Conservation (phyloP, 2,888 invertebrate species). For the Limnephilus marmoratus region DNA sequence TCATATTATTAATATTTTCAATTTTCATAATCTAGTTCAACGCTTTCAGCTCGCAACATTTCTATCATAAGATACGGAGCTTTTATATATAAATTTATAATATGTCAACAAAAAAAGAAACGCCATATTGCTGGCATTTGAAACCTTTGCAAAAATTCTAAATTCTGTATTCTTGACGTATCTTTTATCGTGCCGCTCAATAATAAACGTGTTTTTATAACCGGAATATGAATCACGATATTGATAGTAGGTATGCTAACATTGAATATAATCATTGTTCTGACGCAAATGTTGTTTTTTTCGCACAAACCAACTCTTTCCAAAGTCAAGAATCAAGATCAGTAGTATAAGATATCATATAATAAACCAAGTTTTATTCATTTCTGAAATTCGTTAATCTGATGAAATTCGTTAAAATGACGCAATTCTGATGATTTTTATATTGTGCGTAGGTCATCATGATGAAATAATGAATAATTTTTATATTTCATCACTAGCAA, state of each 20-base stretch:
- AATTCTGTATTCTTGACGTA: background rate
- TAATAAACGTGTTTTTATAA: background rate
- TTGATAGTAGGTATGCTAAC: background rate
- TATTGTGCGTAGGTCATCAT: background rate
- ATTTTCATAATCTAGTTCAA: background rate
- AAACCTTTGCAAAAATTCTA: background rate
- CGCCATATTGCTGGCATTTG: background rate
- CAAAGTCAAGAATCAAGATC: slow-evolving; percentile 2
- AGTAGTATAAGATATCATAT: background rate
- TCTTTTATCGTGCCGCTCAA: background rate
- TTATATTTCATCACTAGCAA: background rate
- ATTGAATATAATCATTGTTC: background rate
- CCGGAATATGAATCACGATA: background rate
- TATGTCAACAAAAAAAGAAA: no score
- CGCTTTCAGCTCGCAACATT: background rate
- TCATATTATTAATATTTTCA: background rate
- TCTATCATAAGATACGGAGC: background rate
- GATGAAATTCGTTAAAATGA: background rate
- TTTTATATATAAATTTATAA: background rate
- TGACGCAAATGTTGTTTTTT: background rate
- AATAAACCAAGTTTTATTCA: background rate
- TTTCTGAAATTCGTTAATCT: background rate
- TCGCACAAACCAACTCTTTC: background rate
- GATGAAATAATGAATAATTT: background rate
- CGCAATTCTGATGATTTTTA: background rate